Conservation (phyloP, 2,797 vertebrate species). For the Lindbergichthys nudifrons region DNA sequence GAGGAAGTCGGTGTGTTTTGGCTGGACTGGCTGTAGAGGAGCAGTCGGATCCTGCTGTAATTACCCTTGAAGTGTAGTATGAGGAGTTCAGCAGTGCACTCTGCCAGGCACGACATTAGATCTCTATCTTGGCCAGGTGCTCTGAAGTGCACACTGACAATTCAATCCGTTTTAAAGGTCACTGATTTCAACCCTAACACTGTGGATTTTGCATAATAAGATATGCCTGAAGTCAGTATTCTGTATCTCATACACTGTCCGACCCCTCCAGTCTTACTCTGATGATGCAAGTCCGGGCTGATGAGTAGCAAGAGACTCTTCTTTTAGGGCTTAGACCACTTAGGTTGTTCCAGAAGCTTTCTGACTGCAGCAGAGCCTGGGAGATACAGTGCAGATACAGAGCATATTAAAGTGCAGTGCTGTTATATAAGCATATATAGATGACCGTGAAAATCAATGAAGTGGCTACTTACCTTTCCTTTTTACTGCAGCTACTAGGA, state of each 20-base stretch:
- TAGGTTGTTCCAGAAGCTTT: conserved; percentile 22
- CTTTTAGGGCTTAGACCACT: not conserved
- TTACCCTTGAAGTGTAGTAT: conserved; percentile 55
- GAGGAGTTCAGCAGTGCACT: conserved; percentile 34
- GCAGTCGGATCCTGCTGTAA: conserved; percentile 60
- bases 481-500: conserved; percentile 7
- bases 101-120: conserved; percentile 24
- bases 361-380: conserved; percentile 19
- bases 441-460: conserved; percentile 20
- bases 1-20: conserved; percentile 61
- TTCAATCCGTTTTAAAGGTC: not conserved
- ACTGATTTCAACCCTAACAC: conserved; percentile 10
- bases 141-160: conserved; percentile 22
- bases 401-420: conserved; percentile 18
- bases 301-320: conserved; percentile 41
- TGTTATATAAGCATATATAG: conserved; percentile 28
- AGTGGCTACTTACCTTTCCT: conserved; percentile 7
- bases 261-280: conserved; percentile 25
- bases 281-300: conserved; percentile 55
- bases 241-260: conserved; percentile 13
- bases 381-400: not conserved
- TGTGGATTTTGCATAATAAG: conserved; percentile 5
- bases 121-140: conserved; percentile 39
- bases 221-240: not conserved
- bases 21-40: conserved; percentile 54